Evolutionary conservation across 2,888 invertebrate species (phyloP), one percentile per base, ranked within the genome.

Genomic region (Nasonovia ribisnigri): DNA sequence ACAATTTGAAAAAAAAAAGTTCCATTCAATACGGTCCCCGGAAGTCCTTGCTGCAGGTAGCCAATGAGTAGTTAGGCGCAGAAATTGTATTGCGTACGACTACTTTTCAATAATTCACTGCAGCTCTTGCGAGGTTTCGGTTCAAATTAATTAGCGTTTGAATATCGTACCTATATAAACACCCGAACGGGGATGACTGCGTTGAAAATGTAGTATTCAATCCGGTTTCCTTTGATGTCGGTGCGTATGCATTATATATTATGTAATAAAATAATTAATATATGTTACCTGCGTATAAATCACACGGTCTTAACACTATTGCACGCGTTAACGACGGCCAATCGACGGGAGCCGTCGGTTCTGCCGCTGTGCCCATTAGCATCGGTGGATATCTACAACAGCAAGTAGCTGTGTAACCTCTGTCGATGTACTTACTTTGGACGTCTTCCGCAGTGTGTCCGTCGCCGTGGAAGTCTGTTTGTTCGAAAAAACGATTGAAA

Each of bases 211-310:
- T 11, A 29, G 48, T 36, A 43, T 54, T 43, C 84, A 42, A 51
- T 29, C 29, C n/a, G 51, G 84, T 84, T 91, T 57, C n/a, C 84
- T 91, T 91, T 91, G 91, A 91, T 84, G 91, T 91, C 29, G 24
- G 57, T 84, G 13, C 42, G 51, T 42, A 3, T 57, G 29, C 26
- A 88, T 36, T 77, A 77, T 20, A 42, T 77, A 77, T 20, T 36
- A 77, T 3, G 36, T 42, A 36, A 42, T 77, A 77, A 77, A 77
- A 77, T 20, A 36, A 77, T 77, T 86, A 29, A 48, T 46, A 48
- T 46, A 86, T 16, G 29, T 46, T 86, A 84, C 54, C 26, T 10
- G 54, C 4, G 20, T 3, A 77, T 77, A 77, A 48, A 51, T 88
- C 87, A 48, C 48, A 51, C 10, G 24, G 51, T 88, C 36, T 48